phyloP scores from a whole-genome alignment of 2,113 vertebrate species.

The Neoarius graeffei region DNA sequence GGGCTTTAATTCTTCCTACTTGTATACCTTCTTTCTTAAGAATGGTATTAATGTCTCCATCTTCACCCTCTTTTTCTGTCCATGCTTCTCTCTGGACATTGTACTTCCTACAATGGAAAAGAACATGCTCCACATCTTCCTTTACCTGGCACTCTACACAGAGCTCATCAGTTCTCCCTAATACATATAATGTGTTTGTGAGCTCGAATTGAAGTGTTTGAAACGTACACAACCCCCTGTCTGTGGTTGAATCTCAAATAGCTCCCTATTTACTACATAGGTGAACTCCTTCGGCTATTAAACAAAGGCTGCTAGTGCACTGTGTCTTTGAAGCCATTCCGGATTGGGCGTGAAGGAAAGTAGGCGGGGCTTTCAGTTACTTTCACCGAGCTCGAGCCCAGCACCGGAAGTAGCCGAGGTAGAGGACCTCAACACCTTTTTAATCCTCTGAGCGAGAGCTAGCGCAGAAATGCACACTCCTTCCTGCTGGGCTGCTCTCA shows the following conservation, averaged over 20 bases:
- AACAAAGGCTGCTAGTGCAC: neutral
- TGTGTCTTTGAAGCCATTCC: neutral
- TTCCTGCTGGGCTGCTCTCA: neutral
- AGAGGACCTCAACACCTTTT: slow-evolving; percentile 24
- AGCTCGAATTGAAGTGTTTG: no score
- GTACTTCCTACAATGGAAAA: no score
- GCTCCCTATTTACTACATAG: neutral
- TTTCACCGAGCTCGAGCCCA: neutral
- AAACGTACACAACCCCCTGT: neutral
- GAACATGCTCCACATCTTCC: no score
- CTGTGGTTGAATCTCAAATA: neutral
- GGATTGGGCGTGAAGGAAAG: neutral
- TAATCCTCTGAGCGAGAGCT: slow-evolving; percentile 31
- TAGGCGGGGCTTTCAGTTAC: slow-evolving; percentile 18
- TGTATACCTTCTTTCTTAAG: no score
- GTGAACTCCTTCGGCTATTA: neutral
- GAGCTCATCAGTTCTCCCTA: no score
- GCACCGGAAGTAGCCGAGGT: slow-evolving; percentile 46
- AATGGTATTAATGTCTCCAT: no score
- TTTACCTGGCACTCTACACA: no score
- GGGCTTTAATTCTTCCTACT: no score
- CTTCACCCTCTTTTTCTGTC: no score
- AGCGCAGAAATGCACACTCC: slow-evolving; percentile 12
- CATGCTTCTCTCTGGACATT: no score
- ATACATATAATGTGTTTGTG: no score